Evolutionary conservation across 2,888 invertebrate genomes (phyloP), one percentile per base, ranked within the genome.

Genomic region (Chesias legatella): DNA sequence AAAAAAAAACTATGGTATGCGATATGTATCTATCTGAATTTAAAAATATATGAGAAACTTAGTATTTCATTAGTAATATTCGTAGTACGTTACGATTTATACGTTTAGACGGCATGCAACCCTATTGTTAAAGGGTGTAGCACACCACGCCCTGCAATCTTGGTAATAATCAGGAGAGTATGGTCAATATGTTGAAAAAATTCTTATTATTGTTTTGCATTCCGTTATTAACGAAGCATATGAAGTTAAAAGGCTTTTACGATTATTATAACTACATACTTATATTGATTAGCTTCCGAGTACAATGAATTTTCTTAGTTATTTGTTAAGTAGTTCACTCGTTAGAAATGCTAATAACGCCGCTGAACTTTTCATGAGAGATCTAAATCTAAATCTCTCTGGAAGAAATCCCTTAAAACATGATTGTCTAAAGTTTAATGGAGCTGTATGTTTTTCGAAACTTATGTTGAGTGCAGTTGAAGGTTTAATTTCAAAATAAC

Each of bases 151-250:
- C 51, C 48, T 51, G 60, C 58, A 59, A 62, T 67, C 51, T 54
- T 57, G 43, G 56, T 64, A 63, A 67, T 63, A 63, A 48, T 31
- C 21, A 48, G 54, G 54, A 53, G 55, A 51, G 60, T 59, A 37
- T 52, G 60, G 56, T 56, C 59, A 66, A 66, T 68, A 61, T 62
- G 51, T 50, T 48, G 42, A 48, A 46, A 40, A 43, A 43, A 37
- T 43, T 22, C 29, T 28, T 39, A 22, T 31, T 35, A 30, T 11
- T 42, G 37, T 38, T 31, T 34, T 33, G 32, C 31, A 32, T 22
- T 31, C 31, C 24, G 28, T 35, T 37, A 41, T 32, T 24, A 37
- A 11, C 31, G 13, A 7, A 13, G 30, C 13, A 27, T 31, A 27
- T 36, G 24, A 27, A 32, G 29, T 29, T 44, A 26, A 28, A 35